A percentile compares a stretch with the other conserved stretches of the same genome.
Evolutionary conservation across 2,797 vertebrate species (phyloP).

Genomic region (Nannoperca obscura): DNA sequence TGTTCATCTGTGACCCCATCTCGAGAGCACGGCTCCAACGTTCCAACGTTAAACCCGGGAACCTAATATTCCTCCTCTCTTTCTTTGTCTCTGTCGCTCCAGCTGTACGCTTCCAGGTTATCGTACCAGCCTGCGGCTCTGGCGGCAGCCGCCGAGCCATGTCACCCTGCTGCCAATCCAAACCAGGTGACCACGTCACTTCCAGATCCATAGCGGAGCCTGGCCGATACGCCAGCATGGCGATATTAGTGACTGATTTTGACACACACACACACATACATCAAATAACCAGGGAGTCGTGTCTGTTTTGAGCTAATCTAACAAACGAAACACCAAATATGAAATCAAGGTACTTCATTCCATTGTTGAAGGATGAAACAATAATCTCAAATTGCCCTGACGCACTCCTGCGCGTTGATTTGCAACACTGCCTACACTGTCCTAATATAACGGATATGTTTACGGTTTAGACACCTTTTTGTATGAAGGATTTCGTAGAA

Average conservation of each 20-base stretch:
- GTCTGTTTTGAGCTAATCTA: too few relatives aligned
- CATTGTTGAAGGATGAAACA: too few relatives aligned
- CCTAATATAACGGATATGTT: neutral
- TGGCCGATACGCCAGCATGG: too few relatives aligned
- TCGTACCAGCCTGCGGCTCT: constrained; percentile 91
- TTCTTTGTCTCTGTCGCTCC: constrained; percentile 19
- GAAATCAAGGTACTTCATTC: too few relatives aligned
- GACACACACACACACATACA: neutral
- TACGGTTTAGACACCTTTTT: too few relatives aligned
- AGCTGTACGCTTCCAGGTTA: constrained; percentile 95
- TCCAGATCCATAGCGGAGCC: neutral
- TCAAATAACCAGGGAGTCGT: too few relatives aligned
- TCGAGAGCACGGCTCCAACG: neutral
- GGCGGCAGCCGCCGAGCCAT: constrained; percentile 89
- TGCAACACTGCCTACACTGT: neutral
- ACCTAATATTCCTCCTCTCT: neutral
- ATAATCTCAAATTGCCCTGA: too few relatives aligned
- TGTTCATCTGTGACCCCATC: neutral
- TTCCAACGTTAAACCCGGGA: too few relatives aligned
- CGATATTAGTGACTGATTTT: neutral
- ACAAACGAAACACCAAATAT: too few relatives aligned
- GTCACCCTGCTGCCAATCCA: constrained; percentile 88
- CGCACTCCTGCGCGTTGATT: too few relatives aligned
- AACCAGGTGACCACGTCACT: constrained; percentile 89
- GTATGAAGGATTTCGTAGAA: too few relatives aligned